Base-by-base conservation (phyloP, 2,888 invertebrate genomes). In the Mayetiola destructor region DNA sequence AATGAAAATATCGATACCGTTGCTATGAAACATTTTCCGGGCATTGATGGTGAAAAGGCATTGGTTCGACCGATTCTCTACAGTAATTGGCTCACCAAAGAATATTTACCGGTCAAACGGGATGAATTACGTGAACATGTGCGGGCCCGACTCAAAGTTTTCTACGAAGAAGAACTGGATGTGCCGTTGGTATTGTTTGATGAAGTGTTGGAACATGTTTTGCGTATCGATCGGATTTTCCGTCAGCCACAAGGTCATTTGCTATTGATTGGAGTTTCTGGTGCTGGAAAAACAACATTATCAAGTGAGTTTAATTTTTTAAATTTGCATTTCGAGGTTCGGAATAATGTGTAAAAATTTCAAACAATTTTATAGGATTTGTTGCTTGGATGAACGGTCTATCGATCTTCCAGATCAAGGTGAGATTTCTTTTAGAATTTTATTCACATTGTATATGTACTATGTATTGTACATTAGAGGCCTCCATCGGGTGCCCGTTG, bases 321-420 rank as follows among this genome's bases (percentile, higher is more conserved):
- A n/a, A n/a, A n/a, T n/a, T n/a, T n/a, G n/a, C n/a, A n/a, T n/a
- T n/a, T n/a, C n/a, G n/a, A n/a, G n/a, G n/a, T n/a, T n/a, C n/a
- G n/a, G n/a, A n/a, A n/a, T n/a, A n/a, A n/a, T n/a, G n/a, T n/a
- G n/a, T n/a, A n/a, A n/a, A n/a, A n/a, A n/a, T n/a, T n/a, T n/a
- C n/a, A n/a, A n/a, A n/a, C n/a, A n/a, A n/a, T n/a, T n/a, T n/a
- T n/a, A n/a, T n/a, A n/a, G n/a, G 99, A 63, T 99, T 99, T 73
- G 99, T 99, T 32, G 99, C 99, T 55, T 99, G 99, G 96, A 94
- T 99, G 89, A 99, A 99, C 72, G 99, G 99, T 8, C 79, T 99
- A 36, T 92, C 91, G 63, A 95, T 99, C 59, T 99, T 97, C 83
- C 97, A 99, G 78, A 96, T 99, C 63, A 95, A 96, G 78, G 93